Evolutionary conservation across 2,113 vertebrate genomes (phyloP), one percentile per base, ranked within the genome.

Genomic region (Oreocharis arfaki): DNA sequence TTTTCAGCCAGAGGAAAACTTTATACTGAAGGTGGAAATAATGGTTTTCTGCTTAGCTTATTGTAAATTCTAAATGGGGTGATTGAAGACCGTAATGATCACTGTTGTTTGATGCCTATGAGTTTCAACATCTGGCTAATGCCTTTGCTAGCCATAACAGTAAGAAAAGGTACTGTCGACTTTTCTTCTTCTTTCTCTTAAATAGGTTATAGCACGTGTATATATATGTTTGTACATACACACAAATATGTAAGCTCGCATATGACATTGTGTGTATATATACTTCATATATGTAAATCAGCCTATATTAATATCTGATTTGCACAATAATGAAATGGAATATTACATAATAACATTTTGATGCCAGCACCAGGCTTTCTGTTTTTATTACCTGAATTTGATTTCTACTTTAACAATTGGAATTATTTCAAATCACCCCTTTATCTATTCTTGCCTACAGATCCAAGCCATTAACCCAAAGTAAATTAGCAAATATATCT

Each of bases 1-100:
- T 81, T 98, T 98, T 78, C 98, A 99, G 97, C 97, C 98, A 1
- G 98, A 99, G 95, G 98, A 99, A 96, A 99, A 99, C 98, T 99
- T 99, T 92, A 98, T 98, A 82, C 93, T 97, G 41, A 99, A 99
- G 98, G 98, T 99, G 97, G 96, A 97, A 98, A 97, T 98, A 98
- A 98, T 97, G 95, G 96, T 96, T 98, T 98, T 98, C 97, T 98
- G 98, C 98, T 98, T 97, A 98, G 97, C 97, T 98, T 98, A 96
- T 98, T 96, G 96, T 97, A 98, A 98, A 98, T 98, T 97, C 92
- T 97, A 97, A 98, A 98, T 98, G 98, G 89, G 97, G 95, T 97
- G 97, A 97, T 91, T 95, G 97, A 97, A 97, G 93, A 81, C 91
- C 91, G 16, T 97, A 98, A 98, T 94, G 97, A 98, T 98, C 93